Evolutionary conservation across 2,888 invertebrate genomes (phyloP), one percentile per base, ranked within the genome.

Genomic region (Ceraclea dissimilis): DNA sequence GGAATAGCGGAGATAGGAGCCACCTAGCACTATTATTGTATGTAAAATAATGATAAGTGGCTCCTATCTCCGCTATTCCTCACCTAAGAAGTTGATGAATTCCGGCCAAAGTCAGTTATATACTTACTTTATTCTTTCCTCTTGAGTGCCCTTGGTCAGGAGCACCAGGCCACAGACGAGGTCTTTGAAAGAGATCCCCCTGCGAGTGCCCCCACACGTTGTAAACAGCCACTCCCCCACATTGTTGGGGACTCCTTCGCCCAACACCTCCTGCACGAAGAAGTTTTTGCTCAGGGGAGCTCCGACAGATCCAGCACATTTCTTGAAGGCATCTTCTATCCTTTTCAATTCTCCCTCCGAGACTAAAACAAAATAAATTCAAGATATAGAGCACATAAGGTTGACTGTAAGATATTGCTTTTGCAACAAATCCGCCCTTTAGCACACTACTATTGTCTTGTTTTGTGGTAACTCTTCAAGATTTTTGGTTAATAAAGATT

Each of bases 251-350:
- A 93, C 90, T 52, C 89, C 87, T 70, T 93, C 92, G 65, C 92
- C 90, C 58, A 93, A 75, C 52, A 93, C 92, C 73, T 93, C 90
- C 68, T 85, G 84, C 54, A 86, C 83, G 72, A 94, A 93, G 46
- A 86, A 83, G 67, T 83, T 82, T 66, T 87, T 83, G 66, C 85
- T 85, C 68, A 90, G 78, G 56, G 81, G 80, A 20, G 83, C 84
- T 17, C 56, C 55, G 67, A 79, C 82, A 59, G 83, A 77, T 59
- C 88, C 87, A 54, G 90, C 86, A 64, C 88, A 83, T 68, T 90
- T 81, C 69, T 91, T 91, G 71, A 92, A 93, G 49, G 93, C 90
- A 73, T 93, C 92, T 68, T 87, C 86, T 58, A 93, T 82, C 64
- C 93, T 81, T 70, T 88, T 86, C 66, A 86, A 78, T 73, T 93